Evolutionary conservation across 2,113 vertebrate species (phyloP), one percentile per base, ranked within the genome.

Genomic region (Hippocampus comes): DNA sequence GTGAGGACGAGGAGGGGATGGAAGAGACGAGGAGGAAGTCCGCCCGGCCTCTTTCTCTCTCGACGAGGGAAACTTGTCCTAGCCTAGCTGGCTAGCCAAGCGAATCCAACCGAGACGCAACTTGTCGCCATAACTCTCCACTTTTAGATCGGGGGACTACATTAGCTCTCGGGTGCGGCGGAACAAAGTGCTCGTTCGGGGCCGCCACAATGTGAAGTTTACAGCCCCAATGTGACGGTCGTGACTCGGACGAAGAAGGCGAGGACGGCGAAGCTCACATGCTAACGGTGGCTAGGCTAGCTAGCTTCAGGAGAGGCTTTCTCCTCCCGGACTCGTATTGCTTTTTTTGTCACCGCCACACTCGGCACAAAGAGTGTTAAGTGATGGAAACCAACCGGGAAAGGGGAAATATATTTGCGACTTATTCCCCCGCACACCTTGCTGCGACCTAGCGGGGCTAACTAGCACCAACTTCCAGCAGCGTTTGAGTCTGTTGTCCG

Each of bases 401-500:
- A 66, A 66, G 3, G 64, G 42, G n/a, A 9, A 8, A 9, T 17
- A 9, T 17, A 14, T 34, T 20, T 6, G 42, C 2, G 7, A 43
- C 14, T 25, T 43, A 65, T 42, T 43, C 41, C 63, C 72, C 80
- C 63, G 70, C 81, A 76, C 84, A 84, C 85, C 85, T 38, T 91
- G 87, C 81, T 88, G 84, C 85, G 84, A 84, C 75, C 81, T 70
- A 78, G 87, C 87, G 82, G 30, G 42, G 82, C 87, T 86, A 89
- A 78, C 77, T 86, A 87, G 87, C 90, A 78, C 75, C 84, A 85
- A 88, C 84, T 85, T 66, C 87, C 68, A 67, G 74, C 88, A 70
- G 86, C 78, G 82, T 55, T 64, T 64, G 61, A 72, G 65, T 77
- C 78, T 66, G 69, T 38, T 72, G 82, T 74, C 67, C 75, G 43